Percentiles rank a stretch among this genome's conserved stretches.
These are phyloP conservation scores for Tetraodon nigroviridis DNA, from an alignment of 2,113 vertebrate species.

Conservation along the genomic window DNA sequence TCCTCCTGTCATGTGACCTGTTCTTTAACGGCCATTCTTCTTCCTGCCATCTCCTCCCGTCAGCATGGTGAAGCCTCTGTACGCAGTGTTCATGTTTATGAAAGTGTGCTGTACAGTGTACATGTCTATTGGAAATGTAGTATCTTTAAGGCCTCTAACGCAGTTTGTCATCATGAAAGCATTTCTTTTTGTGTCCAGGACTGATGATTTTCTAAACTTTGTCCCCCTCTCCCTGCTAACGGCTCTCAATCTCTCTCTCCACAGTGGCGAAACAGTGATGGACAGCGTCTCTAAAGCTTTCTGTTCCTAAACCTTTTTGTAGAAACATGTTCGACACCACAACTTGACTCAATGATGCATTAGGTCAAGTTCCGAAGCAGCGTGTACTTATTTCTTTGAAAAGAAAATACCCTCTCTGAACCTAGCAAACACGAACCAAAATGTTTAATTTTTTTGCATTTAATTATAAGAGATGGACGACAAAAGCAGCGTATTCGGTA, in stretches of 20 bases:
- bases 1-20: constrained; percentile 75
- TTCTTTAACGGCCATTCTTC: constrained; percentile 78
- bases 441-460: constrained; percentile 28
- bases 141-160: constrained; percentile 67
- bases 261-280: constrained; percentile 71
- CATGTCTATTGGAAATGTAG: constrained; percentile 65
- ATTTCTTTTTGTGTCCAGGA: constrained; percentile 63
- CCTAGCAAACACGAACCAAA: constrained; percentile 24
- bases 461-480: constrained; percentile 53
- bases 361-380: constrained; percentile 46
- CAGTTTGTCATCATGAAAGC: constrained; percentile 65
- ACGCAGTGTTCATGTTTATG: constrained; percentile 77
- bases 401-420: constrained; percentile 30
- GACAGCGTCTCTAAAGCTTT: constrained; percentile 71
- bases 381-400: constrained; percentile 38
- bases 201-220: constrained; percentile 66
- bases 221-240: constrained; percentile 76
- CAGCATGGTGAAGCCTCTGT: constrained; percentile 82
- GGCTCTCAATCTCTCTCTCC: constrained; percentile 75
- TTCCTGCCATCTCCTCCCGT: constrained; percentile 79
- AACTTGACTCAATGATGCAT: constrained; percentile 48
- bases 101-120: constrained; percentile 72
- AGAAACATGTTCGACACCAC: constrained; percentile 45
- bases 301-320: constrained; percentile 67
- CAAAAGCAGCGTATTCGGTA: constrained; percentile 46